Evolutionary conservation across 23 tunicate genomes (phyloP).

Genomic region (Corella eumyota): DNA sequence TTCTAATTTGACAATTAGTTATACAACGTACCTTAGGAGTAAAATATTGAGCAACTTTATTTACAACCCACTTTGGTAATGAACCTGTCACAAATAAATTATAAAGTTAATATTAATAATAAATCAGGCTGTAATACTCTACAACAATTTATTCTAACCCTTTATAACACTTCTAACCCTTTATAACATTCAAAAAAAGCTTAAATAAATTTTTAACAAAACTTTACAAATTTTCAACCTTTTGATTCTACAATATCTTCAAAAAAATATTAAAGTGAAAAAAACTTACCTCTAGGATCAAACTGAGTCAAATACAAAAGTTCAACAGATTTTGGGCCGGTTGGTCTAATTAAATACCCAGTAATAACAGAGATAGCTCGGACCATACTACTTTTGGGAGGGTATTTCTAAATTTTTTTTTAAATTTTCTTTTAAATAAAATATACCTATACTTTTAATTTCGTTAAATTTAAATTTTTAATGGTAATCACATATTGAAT

Average conservation of each 20-base stretch:
- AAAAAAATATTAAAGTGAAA: not conserved
- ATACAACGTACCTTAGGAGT: constrained; percentile 65
- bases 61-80: constrained; percentile 93
- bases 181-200: too few relatives aligned
- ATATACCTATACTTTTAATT: too few relatives aligned
- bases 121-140: not conserved
- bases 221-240: too few relatives aligned
- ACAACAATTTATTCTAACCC: too few relatives aligned
- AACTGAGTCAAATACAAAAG: constrained; percentile 79
- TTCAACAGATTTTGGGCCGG: constrained; percentile 53
- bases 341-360: constrained; percentile 81
- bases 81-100: constrained; percentile 58
- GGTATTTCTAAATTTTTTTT: constrained; percentile 34
- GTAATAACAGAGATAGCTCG: constrained; percentile 81
- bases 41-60: constrained; percentile 71
- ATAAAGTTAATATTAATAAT: not conserved
- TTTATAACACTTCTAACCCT: too few relatives aligned
- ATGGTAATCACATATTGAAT: too few relatives aligned
- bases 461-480: too few relatives aligned
- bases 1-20: too few relatives aligned
- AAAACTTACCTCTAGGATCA: constrained; percentile 80
- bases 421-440: not conserved
- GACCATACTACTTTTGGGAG: constrained; percentile 81
- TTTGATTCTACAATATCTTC: too few relatives aligned
- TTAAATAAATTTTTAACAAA: too few relatives aligned